Base-by-base conservation (phyloP, 2,888 invertebrate species). In the Pteria penguin region DNA sequence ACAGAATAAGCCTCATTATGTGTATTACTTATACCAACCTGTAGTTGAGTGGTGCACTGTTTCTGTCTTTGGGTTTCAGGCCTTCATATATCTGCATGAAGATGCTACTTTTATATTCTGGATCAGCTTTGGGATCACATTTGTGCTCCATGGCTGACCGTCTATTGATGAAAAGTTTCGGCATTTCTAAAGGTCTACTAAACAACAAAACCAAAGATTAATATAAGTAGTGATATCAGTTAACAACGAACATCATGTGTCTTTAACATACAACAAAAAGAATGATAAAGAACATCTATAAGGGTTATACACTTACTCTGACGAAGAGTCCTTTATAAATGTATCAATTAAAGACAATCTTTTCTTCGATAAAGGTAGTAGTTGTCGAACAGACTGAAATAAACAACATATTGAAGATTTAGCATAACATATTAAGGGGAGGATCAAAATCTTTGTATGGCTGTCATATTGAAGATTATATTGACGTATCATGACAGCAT, bases 11-110 rank as follows among this genome's bases (percentile, higher is more conserved):
- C n/a, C 2, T 24, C 27, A 26, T 26, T 1, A n/a, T 45, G 45
- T 45, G 45, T 32, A 31, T 32, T n/a, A n/a, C n/a, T n/a, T n/a
- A 18, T 52, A 36, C 65, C 45, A 80, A 90, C 90, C 91, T 87
- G 81, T 91, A 91, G 69, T 90, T 88, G 31, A 91, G 82, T 26
- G 88, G 88, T 73, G 87, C 86, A 66, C 89, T 84, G 18, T 73
- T 83, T 33, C 87, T 78, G 65, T 90, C 90, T 60, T 87, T 84
- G 8, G 90, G 90, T 76, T 90, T 90, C 22, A 92, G 83, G 0
- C 90, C 91, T 68, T 92, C 91, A 72, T 88, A 90, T 24, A 92
- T 87, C 80, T 92, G 92, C 77, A 85, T 84, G 81, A 91, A 91
- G 52, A 91, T 89, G 11, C 90, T 85, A 72, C 90, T 89, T 78